phyloP scores from a whole-genome alignment of 2,113 vertebrate genomes.

The Orycteropus afer region DNA sequence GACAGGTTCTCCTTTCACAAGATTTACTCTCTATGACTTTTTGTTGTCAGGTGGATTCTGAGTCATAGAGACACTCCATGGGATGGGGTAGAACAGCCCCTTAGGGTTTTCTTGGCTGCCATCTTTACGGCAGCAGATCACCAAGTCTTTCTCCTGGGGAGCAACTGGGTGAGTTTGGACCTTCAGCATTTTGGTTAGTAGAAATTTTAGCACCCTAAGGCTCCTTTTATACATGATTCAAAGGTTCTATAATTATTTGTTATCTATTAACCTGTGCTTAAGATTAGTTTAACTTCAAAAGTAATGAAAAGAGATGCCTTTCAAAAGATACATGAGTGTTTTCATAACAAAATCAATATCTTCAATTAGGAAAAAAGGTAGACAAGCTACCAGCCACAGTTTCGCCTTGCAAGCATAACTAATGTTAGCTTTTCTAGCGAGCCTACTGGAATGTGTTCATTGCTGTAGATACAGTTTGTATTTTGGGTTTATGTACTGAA shows the following conservation, averaged over 20 bases:
- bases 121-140: too few species aligned
- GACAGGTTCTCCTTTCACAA: not conserved
- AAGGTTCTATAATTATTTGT: not conserved
- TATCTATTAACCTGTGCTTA: not conserved
- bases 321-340: not conserved
- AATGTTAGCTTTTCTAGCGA: not conserved
- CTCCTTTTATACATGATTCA: not conserved
- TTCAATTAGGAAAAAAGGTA: not conserved
- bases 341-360: not conserved
- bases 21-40: not conserved
- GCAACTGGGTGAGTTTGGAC: too few species aligned
- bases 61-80: not conserved
- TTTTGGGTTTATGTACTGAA: slow-evolving; percentile 16
- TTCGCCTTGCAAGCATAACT: not conserved
- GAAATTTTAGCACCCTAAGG: too few species aligned
- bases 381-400: not conserved
- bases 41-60: not conserved
- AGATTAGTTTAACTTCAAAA: not conserved
- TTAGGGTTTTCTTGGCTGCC: too few species aligned
- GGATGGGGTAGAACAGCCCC: too few species aligned
- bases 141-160: too few species aligned
- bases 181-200: too few species aligned
- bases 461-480: not conserved
- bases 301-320: not conserved
- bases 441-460: not conserved